Evolutionary conservation across 1,140 invertebrate genomes (phyloP).

Genomic region (Amphibalanus amphitrite): DNA sequence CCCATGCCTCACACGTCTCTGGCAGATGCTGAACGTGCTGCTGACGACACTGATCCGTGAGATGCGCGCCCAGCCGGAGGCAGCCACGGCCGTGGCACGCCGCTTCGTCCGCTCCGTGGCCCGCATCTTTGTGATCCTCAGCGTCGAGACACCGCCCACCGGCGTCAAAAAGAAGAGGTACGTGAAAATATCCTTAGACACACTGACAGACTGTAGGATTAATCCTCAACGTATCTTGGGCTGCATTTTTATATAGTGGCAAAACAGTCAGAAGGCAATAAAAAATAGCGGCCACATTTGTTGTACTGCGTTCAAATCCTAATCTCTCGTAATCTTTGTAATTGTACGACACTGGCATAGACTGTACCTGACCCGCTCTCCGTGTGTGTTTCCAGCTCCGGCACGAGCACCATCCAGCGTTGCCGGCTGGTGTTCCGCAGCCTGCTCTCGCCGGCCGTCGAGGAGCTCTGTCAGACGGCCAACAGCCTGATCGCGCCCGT

Average conservation of each 20-base stretch:
- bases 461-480: slow-evolving; percentile 89
- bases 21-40: slow-evolving; percentile 63
- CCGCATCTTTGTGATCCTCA: slow-evolving; percentile 88
- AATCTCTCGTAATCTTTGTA: no score
- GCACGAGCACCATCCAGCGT: slow-evolving; percentile 4
- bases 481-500: slow-evolving; percentile 91
- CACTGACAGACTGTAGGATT: no score
- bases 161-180: slow-evolving; percentile 22
- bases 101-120: slow-evolving; percentile 90
- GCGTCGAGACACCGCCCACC: slow-evolving; percentile 80
- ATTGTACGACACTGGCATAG: no score
- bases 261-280: no score
- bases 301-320: no score
- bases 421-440: slow-evolving; percentile 28
- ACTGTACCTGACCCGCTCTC: no score
- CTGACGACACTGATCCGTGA: slow-evolving; percentile 64
- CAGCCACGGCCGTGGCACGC: slow-evolving; percentile 55
- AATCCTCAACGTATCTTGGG: no score
- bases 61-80: slow-evolving; percentile 30
- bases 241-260: no score
- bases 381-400: neutral
- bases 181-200: no score
- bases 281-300: no score
- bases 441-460: slow-evolving; percentile 71
- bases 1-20: no score